These are phyloP conservation scores for Porites cylindrica DNA, from an alignment of 92 coral and sea anemone species.

Conservation along the genomic window DNA sequence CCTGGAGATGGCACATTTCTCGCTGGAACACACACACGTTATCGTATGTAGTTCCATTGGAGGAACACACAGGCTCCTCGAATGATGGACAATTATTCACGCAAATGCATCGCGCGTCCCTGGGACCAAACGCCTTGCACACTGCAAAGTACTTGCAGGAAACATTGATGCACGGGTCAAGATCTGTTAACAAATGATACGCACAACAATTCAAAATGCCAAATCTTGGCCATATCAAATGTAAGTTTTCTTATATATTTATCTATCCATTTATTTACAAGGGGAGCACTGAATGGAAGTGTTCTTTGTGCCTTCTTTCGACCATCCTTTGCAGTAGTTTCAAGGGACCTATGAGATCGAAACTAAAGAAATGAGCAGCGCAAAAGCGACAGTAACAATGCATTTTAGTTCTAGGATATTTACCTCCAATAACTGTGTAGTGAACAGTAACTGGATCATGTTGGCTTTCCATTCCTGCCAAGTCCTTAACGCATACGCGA, in stretches of 20 bases:
- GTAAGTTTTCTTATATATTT: no score
- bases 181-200: slow-evolving; percentile 18
- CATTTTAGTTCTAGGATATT: background rate
- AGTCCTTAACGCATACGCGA: slow-evolving; percentile 77
- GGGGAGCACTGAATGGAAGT: no score
- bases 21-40: slow-evolving; percentile 58
- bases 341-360: no score
- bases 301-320: no score
- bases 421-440: slow-evolving; percentile 79
- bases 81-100: slow-evolving; percentile 58
- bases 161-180: slow-evolving; percentile 58
- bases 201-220: no score
- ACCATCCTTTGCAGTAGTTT: no score
- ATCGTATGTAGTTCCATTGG: slow-evolving; percentile 65
- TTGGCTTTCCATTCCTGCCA: slow-evolving; percentile 57
- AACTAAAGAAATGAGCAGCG: no score
- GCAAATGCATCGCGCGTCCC: slow-evolving; percentile 63
- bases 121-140: slow-evolving; percentile 59
- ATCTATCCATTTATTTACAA: no score
- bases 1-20: slow-evolving; percentile 62
- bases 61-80: slow-evolving; percentile 68
- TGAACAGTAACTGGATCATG: slow-evolving; percentile 67
- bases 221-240: no score
- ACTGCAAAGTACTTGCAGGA: slow-evolving; percentile 57
- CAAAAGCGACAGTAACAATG: no score